phyloP scores from a whole-genome alignment of 1,140 invertebrate genomes.

The Drosophila micromelanica region DNA sequence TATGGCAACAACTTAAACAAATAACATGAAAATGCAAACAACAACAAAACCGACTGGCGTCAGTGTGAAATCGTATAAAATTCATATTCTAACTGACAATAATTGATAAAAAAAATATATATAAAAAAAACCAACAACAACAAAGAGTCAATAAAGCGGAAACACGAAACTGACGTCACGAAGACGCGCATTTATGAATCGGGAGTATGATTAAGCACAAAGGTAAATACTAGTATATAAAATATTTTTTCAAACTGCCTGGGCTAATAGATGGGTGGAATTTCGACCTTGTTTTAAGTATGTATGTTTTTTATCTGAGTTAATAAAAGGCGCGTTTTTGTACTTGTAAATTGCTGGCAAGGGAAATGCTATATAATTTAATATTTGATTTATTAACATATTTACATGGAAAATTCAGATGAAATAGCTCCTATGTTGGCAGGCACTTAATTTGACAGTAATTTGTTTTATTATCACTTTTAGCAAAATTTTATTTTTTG shows the following conservation, averaged over 20 bases:
- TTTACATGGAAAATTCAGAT: slow-evolving; percentile 62
- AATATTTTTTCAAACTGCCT: slow-evolving; percentile 20
- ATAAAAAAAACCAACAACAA: slow-evolving; percentile 23
- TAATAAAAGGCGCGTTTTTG: slow-evolving; percentile 39
- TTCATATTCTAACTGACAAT: slow-evolving; percentile 41
- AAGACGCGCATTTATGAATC: slow-evolving; percentile 31
- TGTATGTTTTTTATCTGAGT: slow-evolving; percentile 17
- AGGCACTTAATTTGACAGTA: too few relatives aligned
- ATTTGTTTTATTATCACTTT: neutral
- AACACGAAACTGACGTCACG: slow-evolving; percentile 57
- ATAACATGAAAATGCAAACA: slow-evolving; percentile 25
- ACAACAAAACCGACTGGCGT: slow-evolving; percentile 25
- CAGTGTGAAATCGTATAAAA: slow-evolving; percentile 23
- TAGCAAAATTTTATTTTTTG: neutral
- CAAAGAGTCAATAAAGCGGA: slow-evolving; percentile 24
- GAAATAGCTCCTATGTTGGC: too few relatives aligned
- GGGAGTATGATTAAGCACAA: slow-evolving; percentile 44
- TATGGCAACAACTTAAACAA: slow-evolving; percentile 42
- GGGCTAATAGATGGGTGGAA: slow-evolving; percentile 6
- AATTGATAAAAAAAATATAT: slow-evolving; percentile 55
- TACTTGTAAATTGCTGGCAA: slow-evolving; percentile 74
- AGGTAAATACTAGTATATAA: slow-evolving; percentile 7
- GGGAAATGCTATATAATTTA: slow-evolving; percentile 23
- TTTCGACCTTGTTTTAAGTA: slow-evolving; percentile 5
- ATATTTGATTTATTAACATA: slow-evolving; percentile 39